phyloP scores from a whole-genome alignment of 2,797 vertebrate genomes.

The Eulemur coronatus region DNA sequence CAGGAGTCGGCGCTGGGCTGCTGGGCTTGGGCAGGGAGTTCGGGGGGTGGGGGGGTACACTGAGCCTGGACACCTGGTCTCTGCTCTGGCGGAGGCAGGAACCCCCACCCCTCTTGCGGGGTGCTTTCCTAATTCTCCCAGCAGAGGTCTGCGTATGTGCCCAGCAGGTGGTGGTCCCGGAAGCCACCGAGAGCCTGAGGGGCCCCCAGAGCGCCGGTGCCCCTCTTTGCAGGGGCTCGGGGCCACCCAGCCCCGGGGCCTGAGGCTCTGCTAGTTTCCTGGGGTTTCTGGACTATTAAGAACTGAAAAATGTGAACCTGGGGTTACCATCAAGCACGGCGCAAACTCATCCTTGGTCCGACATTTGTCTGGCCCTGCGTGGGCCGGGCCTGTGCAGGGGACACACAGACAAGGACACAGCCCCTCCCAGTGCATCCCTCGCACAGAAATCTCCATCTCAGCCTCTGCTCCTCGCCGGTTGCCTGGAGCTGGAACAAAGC shows the following conservation, averaged over 20 bases:
- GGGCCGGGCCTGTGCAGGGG: not conserved
- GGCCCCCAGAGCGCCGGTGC: not conserved
- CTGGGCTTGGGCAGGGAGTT: not conserved
- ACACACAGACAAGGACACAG: not conserved
- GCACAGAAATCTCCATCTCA: not conserved
- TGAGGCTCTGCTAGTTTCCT: not conserved
- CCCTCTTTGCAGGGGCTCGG: not conserved
- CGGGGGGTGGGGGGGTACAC: not conserved
- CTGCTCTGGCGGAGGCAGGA: not conserved
- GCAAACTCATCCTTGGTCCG: not conserved
- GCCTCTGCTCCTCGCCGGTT: not conserved
- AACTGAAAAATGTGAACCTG: not conserved
- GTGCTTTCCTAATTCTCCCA: not conserved
- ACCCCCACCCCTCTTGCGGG: not conserved
- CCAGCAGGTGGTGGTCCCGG: too few relatives aligned
- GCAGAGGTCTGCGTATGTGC: not conserved
- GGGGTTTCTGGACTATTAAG: not conserved
- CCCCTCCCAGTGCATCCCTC: not conserved
- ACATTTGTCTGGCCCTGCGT: not conserved
- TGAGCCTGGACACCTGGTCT: not conserved
- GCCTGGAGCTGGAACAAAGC: not conserved
- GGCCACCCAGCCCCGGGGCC: too few relatives aligned
- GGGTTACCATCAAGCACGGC: not conserved
- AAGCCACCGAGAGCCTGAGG: not conserved
- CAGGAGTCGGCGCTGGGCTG: not conserved